A percentile compares a stretch with the other conserved stretches of the same genome.
Evolutionary conservation across 2,888 invertebrate genomes (phyloP).

Genomic region (Himalopsyche japonica): DNA sequence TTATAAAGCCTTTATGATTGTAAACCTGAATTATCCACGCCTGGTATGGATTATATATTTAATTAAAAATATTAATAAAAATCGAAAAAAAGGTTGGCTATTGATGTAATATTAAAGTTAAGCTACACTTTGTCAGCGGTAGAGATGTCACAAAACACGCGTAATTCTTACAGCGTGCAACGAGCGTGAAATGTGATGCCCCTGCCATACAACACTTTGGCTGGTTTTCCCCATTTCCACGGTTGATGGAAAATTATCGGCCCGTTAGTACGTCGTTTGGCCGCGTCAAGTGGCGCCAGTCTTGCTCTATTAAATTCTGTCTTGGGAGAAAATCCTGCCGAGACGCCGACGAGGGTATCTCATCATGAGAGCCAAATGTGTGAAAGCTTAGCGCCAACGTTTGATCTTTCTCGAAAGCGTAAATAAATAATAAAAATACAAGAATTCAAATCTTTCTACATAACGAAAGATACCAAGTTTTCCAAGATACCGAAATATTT

Average conservation of each 20-base stretch:
- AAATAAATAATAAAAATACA: too few relatives aligned
- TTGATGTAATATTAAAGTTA: too few relatives aligned
- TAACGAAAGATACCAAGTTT: too few relatives aligned
- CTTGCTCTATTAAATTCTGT: constrained; percentile 36
- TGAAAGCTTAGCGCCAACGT: neutral
- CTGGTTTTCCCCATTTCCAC: constrained; percentile 10
- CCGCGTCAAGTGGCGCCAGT: constrained; percentile 39
- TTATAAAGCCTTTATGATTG: too few relatives aligned
- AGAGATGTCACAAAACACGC: neutral
- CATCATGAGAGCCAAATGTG: neutral
- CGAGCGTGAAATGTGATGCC: constrained; percentile 18
- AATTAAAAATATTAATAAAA: too few relatives aligned
- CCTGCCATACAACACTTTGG: constrained; percentile 19
- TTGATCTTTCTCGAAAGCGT: too few relatives aligned
- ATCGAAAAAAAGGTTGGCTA: too few relatives aligned
- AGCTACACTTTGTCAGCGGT: neutral
- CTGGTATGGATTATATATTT: too few relatives aligned
- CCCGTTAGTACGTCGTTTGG: constrained; percentile 30
- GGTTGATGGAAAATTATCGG: constrained; percentile 28
- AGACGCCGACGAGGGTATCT: neutral
- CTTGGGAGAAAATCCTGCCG: neutral
- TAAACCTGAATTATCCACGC: too few relatives aligned
- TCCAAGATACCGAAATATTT: too few relatives aligned
- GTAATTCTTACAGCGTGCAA: constrained; percentile 1
- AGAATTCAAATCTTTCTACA: too few relatives aligned